Percentiles rank a stretch among this genome's conserved stretches.
These are phyloP conservation scores for Dione vanillae DNA, from an alignment of 2,888 invertebrate genomes.

Conservation along the genomic window DNA sequence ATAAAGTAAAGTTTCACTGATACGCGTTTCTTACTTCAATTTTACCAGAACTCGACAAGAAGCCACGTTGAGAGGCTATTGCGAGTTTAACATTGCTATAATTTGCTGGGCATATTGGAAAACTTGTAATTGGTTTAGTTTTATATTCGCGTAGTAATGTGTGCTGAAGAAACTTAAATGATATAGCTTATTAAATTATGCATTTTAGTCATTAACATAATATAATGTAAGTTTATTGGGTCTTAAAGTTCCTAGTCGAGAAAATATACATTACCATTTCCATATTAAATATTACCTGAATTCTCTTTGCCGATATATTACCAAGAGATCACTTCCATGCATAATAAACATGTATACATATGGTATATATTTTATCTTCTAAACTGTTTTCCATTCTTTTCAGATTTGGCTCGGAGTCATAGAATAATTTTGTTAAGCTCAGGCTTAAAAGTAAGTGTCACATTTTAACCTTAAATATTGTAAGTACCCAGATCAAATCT, in stretches of 20 bases:
- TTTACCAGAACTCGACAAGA: constrained; percentile 62
- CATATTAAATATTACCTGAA: neutral
- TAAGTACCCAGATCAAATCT: neutral
- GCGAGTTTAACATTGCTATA: constrained; percentile 75
- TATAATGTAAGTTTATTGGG: neutral
- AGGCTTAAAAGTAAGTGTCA: constrained; percentile 69
- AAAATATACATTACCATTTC: no score
- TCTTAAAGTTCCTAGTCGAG: no score
- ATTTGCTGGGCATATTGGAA: constrained; percentile 78
- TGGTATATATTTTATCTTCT: neutral
- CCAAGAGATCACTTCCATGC: neutral
- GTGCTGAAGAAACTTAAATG: constrained; percentile 67
- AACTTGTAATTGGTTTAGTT: constrained; percentile 82
- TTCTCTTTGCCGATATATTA: neutral
- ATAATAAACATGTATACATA: neutral
- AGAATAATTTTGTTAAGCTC: constrained; percentile 75
- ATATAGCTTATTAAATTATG: constrained; percentile 60
- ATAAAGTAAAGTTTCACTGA: constrained; percentile 47
- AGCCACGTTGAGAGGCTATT: constrained; percentile 65
- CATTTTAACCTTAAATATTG: constrained; percentile 49
- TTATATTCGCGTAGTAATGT: constrained; percentile 72
- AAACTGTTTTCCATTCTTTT: constrained; percentile 55
- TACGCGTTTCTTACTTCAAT: constrained; percentile 62
- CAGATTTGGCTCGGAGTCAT: constrained; percentile 82
- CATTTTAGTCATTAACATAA: constrained; percentile 47